These are phyloP conservation scores for Liodrosophila aerea DNA, from an alignment of 2,888 invertebrate species.

Conservation along the genomic window DNA sequence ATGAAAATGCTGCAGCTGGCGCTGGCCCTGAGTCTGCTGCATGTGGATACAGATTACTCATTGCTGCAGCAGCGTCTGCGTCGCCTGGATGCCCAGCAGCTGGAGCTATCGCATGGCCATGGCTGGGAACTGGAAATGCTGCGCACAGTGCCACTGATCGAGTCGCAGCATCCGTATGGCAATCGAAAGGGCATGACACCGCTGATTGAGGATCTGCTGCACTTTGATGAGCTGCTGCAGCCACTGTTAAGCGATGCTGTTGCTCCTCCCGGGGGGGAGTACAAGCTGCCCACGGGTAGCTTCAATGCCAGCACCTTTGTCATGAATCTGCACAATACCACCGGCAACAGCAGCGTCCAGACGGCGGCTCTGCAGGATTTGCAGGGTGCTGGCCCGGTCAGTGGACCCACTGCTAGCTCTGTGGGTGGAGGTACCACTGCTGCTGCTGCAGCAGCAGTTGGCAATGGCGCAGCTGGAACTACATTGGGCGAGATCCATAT, in stretches of 20 bases:
- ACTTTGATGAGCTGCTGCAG: conserved; percentile 86
- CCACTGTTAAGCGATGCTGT: not conserved
- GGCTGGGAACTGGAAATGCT: conserved; percentile 82
- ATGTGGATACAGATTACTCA: conserved; percentile 89
- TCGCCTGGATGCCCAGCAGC: conserved; percentile 82
- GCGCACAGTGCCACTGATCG: conserved; percentile 80
- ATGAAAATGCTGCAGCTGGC: conserved; percentile 92
- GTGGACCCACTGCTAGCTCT: conserved; percentile 26
- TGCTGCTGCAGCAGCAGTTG: conserved; percentile 27
- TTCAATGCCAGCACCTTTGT: conserved; percentile 85
- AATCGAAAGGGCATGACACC: conserved; percentile 82
- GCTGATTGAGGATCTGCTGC: conserved; percentile 81
- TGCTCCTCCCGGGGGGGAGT: conserved; percentile 19
- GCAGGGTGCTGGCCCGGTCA: conserved; percentile 50
- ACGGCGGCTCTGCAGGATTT: conserved; percentile 79
- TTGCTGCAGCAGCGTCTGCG: conserved; percentile 85
- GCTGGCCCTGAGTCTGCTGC: conserved; percentile 90
- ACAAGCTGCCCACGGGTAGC: conserved; percentile 77
- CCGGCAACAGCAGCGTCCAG: conserved; percentile 69
- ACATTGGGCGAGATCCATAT: conserved; percentile 60
- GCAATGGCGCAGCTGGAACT: conserved; percentile 30
- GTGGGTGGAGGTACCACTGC: conserved; percentile 26
- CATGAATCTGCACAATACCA: conserved; percentile 84
- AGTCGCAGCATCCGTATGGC: conserved; percentile 80
- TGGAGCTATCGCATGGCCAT: conserved; percentile 79